Evolutionary conservation across 2,888 invertebrate genomes (phyloP), one percentile per base, ranked within the genome.

Genomic region (Eristalis intricaria): DNA sequence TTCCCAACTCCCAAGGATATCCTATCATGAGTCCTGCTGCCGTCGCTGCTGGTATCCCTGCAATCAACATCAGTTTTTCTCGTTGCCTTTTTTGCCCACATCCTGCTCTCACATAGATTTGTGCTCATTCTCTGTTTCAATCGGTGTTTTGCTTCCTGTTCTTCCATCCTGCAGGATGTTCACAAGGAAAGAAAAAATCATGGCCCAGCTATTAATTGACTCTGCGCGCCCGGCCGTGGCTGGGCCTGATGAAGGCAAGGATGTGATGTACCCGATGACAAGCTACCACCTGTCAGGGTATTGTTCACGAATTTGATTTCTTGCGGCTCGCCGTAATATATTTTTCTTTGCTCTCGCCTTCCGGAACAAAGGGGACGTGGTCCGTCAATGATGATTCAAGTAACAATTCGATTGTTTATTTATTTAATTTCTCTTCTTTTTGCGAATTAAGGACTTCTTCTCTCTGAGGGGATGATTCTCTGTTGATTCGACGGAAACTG

Each of bases 141-240:
- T 78, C 50, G 66, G 69, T 64, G 64, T 78, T 84, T 61, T 79
- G 32, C 50, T 73, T 82, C 74, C 76, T 50, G 40, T 82, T 69
- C 13, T 66, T 5, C 7, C 2, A 8, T 65, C 68, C 43, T 22
- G 50, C 10, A 35, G 69, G 77, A 78, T 77, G 64, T 64, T 50
- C 43, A 32, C 32, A 32, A 32, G 32, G 32, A 32, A 32, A 32
- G 32, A 38, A 68, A 65, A 74, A 84, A 76, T 76, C 79, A 70
- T n/a, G 43, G n/a, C 43, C 84, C 79, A 73, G 40, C 26, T 87
- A 64, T 87, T 87, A 87, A 87, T 87, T 87, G 87, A 87, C 87
- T 87, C 79, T 76, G 50, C 65, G 79, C 74, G 56, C n/a, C 15
- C 11, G 23, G 26, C 15, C 58, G 19, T 19, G 11, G 50, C 43